These are phyloP conservation scores for Melipona quadrifasciata DNA, from an alignment of 1,140 invertebrate species.

Conservation along the genomic window DNA sequence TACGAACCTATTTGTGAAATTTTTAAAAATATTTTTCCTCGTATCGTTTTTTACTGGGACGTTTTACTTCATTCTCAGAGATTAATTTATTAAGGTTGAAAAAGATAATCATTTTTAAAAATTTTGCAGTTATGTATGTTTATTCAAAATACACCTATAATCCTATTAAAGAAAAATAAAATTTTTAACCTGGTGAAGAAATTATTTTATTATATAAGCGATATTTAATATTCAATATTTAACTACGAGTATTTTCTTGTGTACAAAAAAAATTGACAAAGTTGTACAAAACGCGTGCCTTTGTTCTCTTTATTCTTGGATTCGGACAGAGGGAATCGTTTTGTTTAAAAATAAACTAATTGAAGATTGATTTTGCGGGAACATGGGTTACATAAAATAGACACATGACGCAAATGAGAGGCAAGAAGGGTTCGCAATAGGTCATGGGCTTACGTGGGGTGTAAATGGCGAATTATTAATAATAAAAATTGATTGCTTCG, in stretches of 20 bases:
- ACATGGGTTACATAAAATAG: constrained; percentile 51
- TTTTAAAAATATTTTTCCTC: too few relatives aligned
- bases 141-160: too few relatives aligned
- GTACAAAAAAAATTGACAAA: constrained; percentile 1
- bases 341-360: constrained; percentile 56
- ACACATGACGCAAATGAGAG: constrained; percentile 60
- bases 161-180: too few relatives aligned
- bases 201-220: too few relatives aligned
- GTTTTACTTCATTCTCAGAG: too few relatives aligned
- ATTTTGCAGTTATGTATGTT: too few relatives aligned
- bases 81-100: too few relatives aligned
- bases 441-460: constrained; percentile 68
- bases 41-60: too few relatives aligned
- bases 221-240: too few relatives aligned
- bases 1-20: too few relatives aligned
- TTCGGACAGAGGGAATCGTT: constrained; percentile 14
- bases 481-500: constrained; percentile 71
- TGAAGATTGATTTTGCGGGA: constrained; percentile 48
- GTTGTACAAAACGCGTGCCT: not conserved
- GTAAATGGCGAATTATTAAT: constrained; percentile 71
- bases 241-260: not conserved
- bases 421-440: constrained; percentile 64
- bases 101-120: too few relatives aligned
- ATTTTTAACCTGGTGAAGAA: too few relatives aligned
- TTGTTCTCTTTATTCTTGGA: not conserved